Base-by-base conservation (phyloP, 1,140 invertebrate species). In the Penaeus vannamei region DNA sequence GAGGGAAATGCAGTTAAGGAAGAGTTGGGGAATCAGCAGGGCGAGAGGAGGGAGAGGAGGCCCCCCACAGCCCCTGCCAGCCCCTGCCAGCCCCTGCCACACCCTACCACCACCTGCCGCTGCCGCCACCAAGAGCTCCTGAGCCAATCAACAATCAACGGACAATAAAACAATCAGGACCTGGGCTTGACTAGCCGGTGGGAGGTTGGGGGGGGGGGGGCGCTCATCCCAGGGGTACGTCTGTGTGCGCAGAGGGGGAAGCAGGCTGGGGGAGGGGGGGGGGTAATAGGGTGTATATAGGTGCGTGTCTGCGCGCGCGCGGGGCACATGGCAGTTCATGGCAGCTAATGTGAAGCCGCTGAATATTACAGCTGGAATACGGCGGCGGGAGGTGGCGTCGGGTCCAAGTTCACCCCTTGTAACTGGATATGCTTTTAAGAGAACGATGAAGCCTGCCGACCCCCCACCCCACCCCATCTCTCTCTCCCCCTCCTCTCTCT, bases 261-360 rank as follows among this genome's bases (percentile, higher is more conserved):
- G 12, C 4, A 53, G 53, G 53, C 53, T 53, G 53, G 17, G 53
- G 17, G 8, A 53, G 12, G 17, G 53, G 53, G 53, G 53, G 2
- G 53, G 53, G 12, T 12, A 53, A 53, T 12, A 17, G 77, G 46
- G 36, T 5, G 42, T 29, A n/a, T 80, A 59, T 80, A 59, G 20
- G 77, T 80, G 77, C 53, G 77, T 42, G 77, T 80, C 42, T 80
- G 77, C 36, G 77, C 59, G 36, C 46, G 42, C 36, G 26, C 26
- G 77, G 7, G 32, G 79, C 60, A 26, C 79, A 59, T 81, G 79
- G 53, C 79, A 81, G 79, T 81, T 81, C 60, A 81, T 81, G 53
- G 53, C 53, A 53, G 53, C 53, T 12, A 10, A 17, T 53, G 53
- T 8, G 53, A 53, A 53, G 53, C 53, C 53, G 53, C 53, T 53